These are phyloP conservation scores for Elymnias hypermnestra DNA, from an alignment of 1,140 invertebrate genomes.

Conservation along the genomic window DNA sequence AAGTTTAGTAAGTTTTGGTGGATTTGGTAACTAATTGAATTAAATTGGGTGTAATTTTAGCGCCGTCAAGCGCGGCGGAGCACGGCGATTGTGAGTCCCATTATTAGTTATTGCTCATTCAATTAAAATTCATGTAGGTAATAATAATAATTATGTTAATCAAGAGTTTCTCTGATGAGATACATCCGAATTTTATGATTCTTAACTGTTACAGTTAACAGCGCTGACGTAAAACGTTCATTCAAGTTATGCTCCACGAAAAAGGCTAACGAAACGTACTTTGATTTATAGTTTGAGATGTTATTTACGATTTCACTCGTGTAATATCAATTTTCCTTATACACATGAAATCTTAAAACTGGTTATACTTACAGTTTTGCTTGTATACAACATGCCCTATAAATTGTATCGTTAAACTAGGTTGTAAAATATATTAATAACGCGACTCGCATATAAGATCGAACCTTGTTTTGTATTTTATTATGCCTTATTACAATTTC, in stretches of 20 bases:
- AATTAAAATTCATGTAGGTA: slow-evolving; percentile 21
- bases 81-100: slow-evolving; percentile 11
- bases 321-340: slow-evolving; percentile 18
- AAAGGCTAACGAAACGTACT: not conserved
- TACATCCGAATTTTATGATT: slow-evolving; percentile 11
- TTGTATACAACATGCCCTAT: no score
- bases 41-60: slow-evolving; percentile 21
- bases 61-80: slow-evolving; percentile 15
- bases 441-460: no score
- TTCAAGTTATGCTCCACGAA: not conserved
- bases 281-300: no score
- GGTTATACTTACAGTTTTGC: no score
- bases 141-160: slow-evolving; percentile 21
- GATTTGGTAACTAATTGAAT: slow-evolving; percentile 18
- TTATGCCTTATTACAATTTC: no score
- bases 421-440: no score
- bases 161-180: slow-evolving; percentile 9
- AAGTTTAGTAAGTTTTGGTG: slow-evolving; percentile 2
- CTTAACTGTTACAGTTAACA: slow-evolving; percentile 1
- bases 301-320: no score
- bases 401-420: no score
- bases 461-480: no score
- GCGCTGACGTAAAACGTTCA: not conserved
- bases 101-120: slow-evolving; percentile 22
- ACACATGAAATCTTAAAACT: no score